Evolutionary conservation across 2,113 vertebrate genomes (phyloP).

Genomic region (Neolamprologus sp.): DNA sequence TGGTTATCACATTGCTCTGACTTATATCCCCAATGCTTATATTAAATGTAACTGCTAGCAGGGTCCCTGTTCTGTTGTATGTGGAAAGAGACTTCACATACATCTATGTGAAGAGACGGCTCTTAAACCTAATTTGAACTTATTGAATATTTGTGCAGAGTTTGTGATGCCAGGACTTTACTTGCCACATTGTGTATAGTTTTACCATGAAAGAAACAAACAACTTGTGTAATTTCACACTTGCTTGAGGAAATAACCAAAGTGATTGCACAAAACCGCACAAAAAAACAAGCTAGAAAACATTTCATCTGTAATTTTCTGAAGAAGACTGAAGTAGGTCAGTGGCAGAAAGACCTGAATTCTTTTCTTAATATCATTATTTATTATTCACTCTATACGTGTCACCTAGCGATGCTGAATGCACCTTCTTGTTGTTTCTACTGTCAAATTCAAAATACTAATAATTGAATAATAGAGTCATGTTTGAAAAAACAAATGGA

Average conservation of each 20-base stretch:
- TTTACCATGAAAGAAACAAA: background rate
- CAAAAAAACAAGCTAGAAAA: background rate
- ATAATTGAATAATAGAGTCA: background rate
- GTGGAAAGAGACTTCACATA: background rate
- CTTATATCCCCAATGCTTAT: background rate
- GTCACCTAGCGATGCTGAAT: background rate
- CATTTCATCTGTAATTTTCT: background rate
- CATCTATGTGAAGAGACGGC: accelerated
- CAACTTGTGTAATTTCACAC: background rate
- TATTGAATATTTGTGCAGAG: background rate
- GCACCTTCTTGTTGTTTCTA: background rate
- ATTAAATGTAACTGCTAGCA: background rate
- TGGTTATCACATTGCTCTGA: background rate
- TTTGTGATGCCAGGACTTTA: background rate
- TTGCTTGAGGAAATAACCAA: background rate
- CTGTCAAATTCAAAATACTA: background rate
- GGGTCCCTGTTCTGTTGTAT: background rate
- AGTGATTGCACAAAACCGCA: background rate
- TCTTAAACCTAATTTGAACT: background rate
- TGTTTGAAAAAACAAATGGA: background rate
- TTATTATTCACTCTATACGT: background rate
- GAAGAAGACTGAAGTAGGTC: background rate
- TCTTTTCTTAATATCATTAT: background rate
- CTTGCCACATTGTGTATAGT: accelerated
- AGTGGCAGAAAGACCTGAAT: background rate